Evolutionary conservation across 35 echinoderm and acorn worm genomes (phyloP).

Genomic region (Apostichopus japonicus): DNA sequence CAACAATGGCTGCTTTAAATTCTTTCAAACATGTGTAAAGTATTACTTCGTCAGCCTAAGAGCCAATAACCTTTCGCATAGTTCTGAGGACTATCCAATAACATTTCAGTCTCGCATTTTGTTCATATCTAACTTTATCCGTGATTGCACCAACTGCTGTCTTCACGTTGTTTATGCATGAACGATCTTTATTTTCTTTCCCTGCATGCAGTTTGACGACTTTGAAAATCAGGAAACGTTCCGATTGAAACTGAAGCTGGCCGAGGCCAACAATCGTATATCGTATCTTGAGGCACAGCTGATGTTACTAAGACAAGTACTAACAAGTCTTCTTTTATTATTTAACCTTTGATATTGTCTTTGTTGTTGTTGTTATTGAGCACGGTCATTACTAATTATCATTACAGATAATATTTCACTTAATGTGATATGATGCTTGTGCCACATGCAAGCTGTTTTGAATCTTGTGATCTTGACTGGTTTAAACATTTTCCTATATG

Average conservation of each 20-base stretch:
- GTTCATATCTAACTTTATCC: neutral
- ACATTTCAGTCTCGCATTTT: neutral
- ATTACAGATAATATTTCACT: no score
- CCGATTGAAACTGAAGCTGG: constrained; percentile 61
- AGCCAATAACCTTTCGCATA: neutral
- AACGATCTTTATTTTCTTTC: constrained; percentile 22
- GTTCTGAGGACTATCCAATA: neutral
- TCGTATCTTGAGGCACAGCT: constrained; percentile 47
- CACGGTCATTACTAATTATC: no score
- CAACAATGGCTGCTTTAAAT: no score
- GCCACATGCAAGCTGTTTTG: no score
- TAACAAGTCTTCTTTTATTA: constrained; percentile 31
- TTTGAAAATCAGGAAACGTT: constrained; percentile 42
- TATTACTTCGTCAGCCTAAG: no score
- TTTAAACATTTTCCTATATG: no score
- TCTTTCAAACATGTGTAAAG: no score
- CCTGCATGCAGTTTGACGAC: constrained; percentile 34
- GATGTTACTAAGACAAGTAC: constrained; percentile 48
- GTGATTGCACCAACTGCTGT: neutral
- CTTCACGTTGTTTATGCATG: constrained; percentile 34
- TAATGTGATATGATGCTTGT: no score
- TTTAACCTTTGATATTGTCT: neutral
- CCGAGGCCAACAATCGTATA: constrained; percentile 50
- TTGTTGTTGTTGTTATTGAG: neutral
- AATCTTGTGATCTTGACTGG: no score